Evolutionary conservation across 2,888 invertebrate genomes (phyloP).

Genomic region (Harpalus rubripes): DNA sequence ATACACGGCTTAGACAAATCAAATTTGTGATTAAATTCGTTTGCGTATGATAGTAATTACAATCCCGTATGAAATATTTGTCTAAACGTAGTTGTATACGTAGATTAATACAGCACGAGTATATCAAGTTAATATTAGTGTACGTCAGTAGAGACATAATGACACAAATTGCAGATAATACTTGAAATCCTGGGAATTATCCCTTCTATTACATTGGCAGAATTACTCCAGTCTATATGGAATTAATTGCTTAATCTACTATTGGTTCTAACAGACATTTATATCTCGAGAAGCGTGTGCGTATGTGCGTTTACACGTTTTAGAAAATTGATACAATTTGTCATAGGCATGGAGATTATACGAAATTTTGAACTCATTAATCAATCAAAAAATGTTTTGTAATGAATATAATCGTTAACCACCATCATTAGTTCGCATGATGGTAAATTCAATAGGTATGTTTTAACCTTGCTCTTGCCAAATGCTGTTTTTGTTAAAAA

Average conservation of each 20-base stretch:
- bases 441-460: too few species aligned
- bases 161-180: conserved; percentile 51
- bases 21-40: background rate
- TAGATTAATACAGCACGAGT: conserved; percentile 19
- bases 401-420: background rate
- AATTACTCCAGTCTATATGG: conserved; percentile 21
- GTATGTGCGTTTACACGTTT: background rate
- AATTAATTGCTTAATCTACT: conserved; percentile 39
- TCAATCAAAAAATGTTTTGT: background rate
- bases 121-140: conserved; percentile 44
- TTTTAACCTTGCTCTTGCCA: too few species aligned
- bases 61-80: conserved; percentile 30
- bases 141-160: conserved; percentile 23
- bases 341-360: background rate
- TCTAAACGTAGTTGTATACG: conserved; percentile 4
- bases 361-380: background rate
- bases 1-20: background rate
- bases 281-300: background rate
- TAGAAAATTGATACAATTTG: background rate
- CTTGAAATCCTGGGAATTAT: conserved; percentile 42
- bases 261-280: background rate
- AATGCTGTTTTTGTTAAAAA: too few species aligned
- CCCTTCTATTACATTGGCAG: conserved; percentile 42
- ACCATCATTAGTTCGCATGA: too few species aligned
- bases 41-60: background rate